Evolutionary conservation across 92 coral and sea anemone species (phyloP).

Genomic region (Epizoanthus rinbou): DNA sequence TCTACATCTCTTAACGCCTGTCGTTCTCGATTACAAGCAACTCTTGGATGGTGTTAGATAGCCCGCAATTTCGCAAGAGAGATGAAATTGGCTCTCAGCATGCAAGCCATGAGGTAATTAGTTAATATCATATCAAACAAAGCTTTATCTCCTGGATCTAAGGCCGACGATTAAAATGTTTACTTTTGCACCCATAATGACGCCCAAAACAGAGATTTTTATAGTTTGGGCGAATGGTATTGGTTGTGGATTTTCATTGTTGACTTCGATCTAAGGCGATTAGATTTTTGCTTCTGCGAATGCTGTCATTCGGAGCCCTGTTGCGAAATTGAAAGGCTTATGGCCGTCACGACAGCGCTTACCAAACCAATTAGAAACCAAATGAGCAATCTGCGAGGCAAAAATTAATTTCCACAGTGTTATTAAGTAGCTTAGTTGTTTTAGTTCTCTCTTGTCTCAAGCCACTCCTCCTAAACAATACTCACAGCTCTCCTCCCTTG

Average conservation of each 20-base stretch:
- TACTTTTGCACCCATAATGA: constrained; percentile 11
- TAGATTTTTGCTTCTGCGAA: constrained; percentile 1
- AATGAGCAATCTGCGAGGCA: constrained; percentile 37
- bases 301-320: constrained; percentile 11
- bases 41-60: neutral
- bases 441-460: constrained; percentile 13
- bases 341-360: neutral
- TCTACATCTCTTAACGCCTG: neutral
- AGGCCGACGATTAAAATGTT: constrained; percentile 28
- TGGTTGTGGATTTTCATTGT: constrained; percentile 19
- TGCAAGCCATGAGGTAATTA: constrained; percentile 32
- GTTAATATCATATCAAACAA: constrained; percentile 40
- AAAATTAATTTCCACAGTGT: constrained; percentile 30
- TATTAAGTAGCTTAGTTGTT: constrained; percentile 6
- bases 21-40: neutral
- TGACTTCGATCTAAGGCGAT: constrained; percentile 22
- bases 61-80: constrained; percentile 28
- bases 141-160: constrained; percentile 34
- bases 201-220: constrained; percentile 20
- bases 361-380: constrained; percentile 26
- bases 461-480: constrained; percentile 37
- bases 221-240: neutral
- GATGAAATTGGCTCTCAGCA: constrained; percentile 42
- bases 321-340: constrained; percentile 2
- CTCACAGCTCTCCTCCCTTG: neutral